Evolutionary conservation across 2,797 vertebrate species (phyloP).

Genomic region (Podarcis siculus): DNA sequence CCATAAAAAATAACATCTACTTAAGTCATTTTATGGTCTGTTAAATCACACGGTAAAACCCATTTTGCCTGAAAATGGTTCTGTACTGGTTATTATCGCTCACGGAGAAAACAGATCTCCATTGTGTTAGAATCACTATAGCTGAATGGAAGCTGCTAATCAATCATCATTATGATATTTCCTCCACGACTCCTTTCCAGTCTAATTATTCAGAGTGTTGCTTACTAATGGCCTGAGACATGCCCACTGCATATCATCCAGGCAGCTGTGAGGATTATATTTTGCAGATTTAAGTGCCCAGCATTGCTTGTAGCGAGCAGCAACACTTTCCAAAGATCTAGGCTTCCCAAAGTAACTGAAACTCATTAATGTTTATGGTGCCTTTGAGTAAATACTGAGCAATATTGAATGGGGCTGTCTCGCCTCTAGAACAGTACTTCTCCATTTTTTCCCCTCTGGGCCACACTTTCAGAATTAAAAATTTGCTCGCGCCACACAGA

Average conservation of each 20-base stretch:
- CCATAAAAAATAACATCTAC: constrained; percentile 62
- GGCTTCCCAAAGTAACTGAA: not conserved
- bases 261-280: constrained; percentile 27
- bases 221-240: constrained; percentile 77
- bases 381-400: not conserved
- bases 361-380: not conserved
- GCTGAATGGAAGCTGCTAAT: constrained; percentile 69
- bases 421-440: not conserved
- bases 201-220: constrained; percentile 76
- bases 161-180: constrained; percentile 49
- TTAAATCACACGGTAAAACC: constrained; percentile 56
- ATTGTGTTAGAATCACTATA: constrained; percentile 61
- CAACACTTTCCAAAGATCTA: not conserved
- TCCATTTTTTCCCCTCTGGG: no score
- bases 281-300: not conserved
- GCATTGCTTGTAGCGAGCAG: not conserved
- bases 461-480: no score
- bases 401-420: no score
- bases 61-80: constrained; percentile 65
- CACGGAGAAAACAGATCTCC: constrained; percentile 62
- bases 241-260: constrained; percentile 63
- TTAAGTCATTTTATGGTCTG: constrained; percentile 66
- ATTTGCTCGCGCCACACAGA: no score
- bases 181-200: constrained; percentile 71
- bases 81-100: constrained; percentile 67